Evolutionary conservation across 1,140 invertebrate genomes (phyloP), one percentile per base, ranked within the genome.

Genomic region (Wiebesia pumilae): DNA sequence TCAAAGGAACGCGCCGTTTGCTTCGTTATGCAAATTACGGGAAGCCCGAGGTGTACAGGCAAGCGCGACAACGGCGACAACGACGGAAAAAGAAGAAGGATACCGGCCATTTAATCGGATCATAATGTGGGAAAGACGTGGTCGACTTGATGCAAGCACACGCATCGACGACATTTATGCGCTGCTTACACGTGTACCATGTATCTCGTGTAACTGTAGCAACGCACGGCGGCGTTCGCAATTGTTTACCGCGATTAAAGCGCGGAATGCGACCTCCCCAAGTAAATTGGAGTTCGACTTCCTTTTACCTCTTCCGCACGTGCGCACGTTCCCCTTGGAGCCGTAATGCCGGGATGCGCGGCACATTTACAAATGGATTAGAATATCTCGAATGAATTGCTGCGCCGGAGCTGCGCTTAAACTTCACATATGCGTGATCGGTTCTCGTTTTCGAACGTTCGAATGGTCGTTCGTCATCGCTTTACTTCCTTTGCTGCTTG

Each of bases 41-140:
- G 3, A 30, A 21, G 58, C 58, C 77, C 19, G 30, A 62, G 30
- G 78, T 0, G 47, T 12, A 14, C 4, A n/a, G 47, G n/a, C 16
- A 10, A 10, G 7, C 38, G 77, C 47, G 77, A 35, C 75, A 33
- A 27, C 73, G 27, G 73, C 73, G 6, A n/a, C 19, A 3, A 38
- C 33, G 3, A 24, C 69, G 14, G n/a, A 35, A 30, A 12, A 35
- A 12, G 67, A 35, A 38, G 67, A 14, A 27, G 58, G 58, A 3
- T 51, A 3, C 6, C 65, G 88, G 89, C 89, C 89, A 89, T 89
- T 88, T 90, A 90, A 90, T 91, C 90, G 88, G 88, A 91, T 90
- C 88, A 88, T 90, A 91, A 90, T 91, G 89, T 90, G 89, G 89
- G 88, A 90, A 91, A 91, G 88, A 40, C 75, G 38, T 79, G 87